A percentile compares a stretch with the other conserved stretches of the same genome.
phyloP scores from a whole-genome alignment of 2,888 invertebrate species.

The Leistus spinibarbis region DNA sequence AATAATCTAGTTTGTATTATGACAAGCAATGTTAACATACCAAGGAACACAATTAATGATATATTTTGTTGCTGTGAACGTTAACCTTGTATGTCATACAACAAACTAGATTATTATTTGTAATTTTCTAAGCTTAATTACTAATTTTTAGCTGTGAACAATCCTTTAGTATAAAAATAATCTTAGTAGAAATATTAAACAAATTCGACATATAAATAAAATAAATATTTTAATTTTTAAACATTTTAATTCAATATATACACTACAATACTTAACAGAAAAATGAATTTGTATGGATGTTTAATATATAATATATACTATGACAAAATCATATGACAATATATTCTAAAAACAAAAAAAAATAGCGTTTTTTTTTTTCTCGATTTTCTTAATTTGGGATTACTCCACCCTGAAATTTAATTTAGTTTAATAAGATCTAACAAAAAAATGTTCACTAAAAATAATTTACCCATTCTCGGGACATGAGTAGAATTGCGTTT shows the following conservation, averaged over 20 bases:
- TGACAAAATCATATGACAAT: not conserved
- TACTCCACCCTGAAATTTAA: not conserved
- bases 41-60: too few species aligned
- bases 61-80: too few species aligned
- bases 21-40: too few species aligned
- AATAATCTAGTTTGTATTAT: too few species aligned
- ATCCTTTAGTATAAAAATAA: too few species aligned
- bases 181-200: too few species aligned
- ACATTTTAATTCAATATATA: not conserved
- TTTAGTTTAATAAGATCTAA: not conserved
- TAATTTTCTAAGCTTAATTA: too few species aligned
- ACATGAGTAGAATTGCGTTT: conserved; percentile 75
- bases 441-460: conserved; percentile 41
- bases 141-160: too few species aligned
- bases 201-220: too few species aligned
- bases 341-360: not conserved
- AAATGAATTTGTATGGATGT: not conserved
- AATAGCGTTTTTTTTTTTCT: not conserved
- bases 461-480: conserved; percentile 75
- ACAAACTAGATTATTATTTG: too few species aligned
- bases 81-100: too few species aligned
- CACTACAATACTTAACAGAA: not conserved
- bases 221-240: not conserved
- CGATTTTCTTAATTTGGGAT: not conserved
- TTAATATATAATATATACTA: not conserved